These are phyloP conservation scores for Indicator indicator DNA, from an alignment of 2,113 vertebrate species.

Conservation along the genomic window DNA sequence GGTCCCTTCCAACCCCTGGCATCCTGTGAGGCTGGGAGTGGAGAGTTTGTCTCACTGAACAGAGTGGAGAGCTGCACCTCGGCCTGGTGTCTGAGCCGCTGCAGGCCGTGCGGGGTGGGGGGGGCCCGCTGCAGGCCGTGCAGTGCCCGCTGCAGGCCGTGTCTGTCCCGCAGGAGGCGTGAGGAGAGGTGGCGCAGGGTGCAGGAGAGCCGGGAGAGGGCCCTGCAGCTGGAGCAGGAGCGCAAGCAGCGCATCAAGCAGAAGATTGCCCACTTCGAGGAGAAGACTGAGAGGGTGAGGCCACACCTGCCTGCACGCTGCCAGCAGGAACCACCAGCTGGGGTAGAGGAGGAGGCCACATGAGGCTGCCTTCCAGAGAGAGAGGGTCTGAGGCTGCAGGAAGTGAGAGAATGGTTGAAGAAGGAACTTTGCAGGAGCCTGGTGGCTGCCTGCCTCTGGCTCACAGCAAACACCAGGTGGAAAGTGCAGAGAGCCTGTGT, in stretches of 20 bases:
- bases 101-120: not conserved
- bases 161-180: constrained; percentile 82
- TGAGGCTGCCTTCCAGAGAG: not conserved
- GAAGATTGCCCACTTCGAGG: constrained; percentile 89
- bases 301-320: no score
- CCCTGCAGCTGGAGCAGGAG: constrained; percentile 86
- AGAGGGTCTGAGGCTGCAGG: not conserved
- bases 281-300: constrained; percentile 90
- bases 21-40: no score
- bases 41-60: not conserved
- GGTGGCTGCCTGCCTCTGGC: not conserved
- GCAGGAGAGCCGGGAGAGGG: constrained; percentile 87
- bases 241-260: constrained; percentile 91
- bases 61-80: not conserved
- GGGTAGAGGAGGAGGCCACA: not conserved
- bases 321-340: not conserved
- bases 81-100: not conserved
- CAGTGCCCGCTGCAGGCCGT: no score
- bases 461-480: not conserved
- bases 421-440: not conserved
- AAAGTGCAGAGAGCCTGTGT: no score
- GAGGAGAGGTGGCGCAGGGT: constrained; percentile 89
- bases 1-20: no score
- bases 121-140: no score
- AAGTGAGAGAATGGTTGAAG: not conserved